phyloP scores from a whole-genome alignment of 2,888 invertebrate genomes.

The Microplitis manilae region DNA sequence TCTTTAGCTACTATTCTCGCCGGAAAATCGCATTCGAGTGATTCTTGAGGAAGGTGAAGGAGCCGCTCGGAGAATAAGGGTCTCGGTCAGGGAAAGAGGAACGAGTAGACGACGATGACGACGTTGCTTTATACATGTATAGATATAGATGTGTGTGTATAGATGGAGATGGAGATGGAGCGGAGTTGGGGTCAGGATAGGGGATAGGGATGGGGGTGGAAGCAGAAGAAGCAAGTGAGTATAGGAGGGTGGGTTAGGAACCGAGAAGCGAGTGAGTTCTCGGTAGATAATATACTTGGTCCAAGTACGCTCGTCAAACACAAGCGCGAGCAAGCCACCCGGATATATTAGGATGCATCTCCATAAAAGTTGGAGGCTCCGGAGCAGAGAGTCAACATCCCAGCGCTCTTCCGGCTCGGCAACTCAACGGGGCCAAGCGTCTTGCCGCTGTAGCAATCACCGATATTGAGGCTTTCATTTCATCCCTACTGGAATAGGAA shows the following conservation, averaged over 20 bases:
- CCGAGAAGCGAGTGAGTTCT: conserved; percentile 51
- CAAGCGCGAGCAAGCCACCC: conserved; percentile 69
- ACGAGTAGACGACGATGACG: conserved; percentile 43
- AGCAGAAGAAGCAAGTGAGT: conserved; percentile 13
- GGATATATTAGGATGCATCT: conserved; percentile 72
- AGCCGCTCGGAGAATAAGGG: conserved; percentile 25
- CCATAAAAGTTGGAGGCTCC: conserved; percentile 69
- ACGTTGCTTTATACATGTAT: conserved; percentile 20
- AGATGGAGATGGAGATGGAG: conserved; percentile 40
- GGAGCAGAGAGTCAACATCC: conserved; percentile 66
- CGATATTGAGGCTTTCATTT: conserved; percentile 72
- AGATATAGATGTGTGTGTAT: conserved; percentile 30
- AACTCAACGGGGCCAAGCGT: conserved; percentile 59
- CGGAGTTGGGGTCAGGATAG: conserved; percentile 28
- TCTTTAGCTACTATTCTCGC: conserved; percentile 53
- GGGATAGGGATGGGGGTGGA: conserved; percentile 37
- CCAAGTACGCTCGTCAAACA: conserved; percentile 70
- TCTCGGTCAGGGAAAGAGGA: conserved; percentile 22
- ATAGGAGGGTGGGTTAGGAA: not conserved
- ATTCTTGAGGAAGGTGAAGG: conserved; percentile 59
- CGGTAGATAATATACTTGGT: conserved; percentile 68
- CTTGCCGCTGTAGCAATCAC: conserved; percentile 69
- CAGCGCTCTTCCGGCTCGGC: conserved; percentile 60
- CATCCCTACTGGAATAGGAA: conserved; percentile 56
- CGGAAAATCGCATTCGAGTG: conserved; percentile 67